Base-by-base conservation (phyloP, 2,888 invertebrate species). In the Leucophenga maculata region DNA sequence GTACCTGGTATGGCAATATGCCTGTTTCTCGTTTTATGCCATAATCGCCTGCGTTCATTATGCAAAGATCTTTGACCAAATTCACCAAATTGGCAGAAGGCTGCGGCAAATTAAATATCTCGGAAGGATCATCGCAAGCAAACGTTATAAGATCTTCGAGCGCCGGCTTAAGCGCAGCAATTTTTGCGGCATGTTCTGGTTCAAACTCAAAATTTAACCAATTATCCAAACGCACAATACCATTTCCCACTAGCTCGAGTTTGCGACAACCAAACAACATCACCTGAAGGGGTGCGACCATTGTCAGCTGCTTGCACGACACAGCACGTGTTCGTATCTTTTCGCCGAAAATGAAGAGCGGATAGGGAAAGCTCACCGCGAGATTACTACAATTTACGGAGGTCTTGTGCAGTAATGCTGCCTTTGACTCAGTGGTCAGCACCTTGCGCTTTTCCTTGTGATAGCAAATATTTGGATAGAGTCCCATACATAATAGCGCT, bases 301-400 rank as follows among this genome's bases (percentile, higher is more conserved):
- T 98, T 1, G 97, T 95, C 92, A 96, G 93, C 89, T 98, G 97
- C 86, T 99, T 99, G 88, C 98, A 98, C 14, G 96, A 94, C 65
- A 99, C 97, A 0, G 98, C 97, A 68, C 96, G 91, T 0, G 98
- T 98, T 68, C 98, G 93, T 69, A 99, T 96, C 91, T 99, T 99
- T 90, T 99, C 99, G 0, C 98, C 98, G 88, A 99, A 99, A 69
- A 99, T 95, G 87, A 99, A 98, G 87, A 98, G 94, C 0, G 99
- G 99, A 75, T 95, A 97, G 0, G 95, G 94, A 85, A 98, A 98
- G 75, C 91, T 91, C 70, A 94, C 93, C 65, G 95, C 95, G 65
- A 92, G 90, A 86, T 95, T 95, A 79, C 93, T 94, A 88, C 96
- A 97, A 90, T 98, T 98, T 3, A 99, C 97, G 0, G 98, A 99